These are phyloP conservation scores for Tribolium freemani DNA, from an alignment of 2,888 invertebrate genomes.

Conservation along the genomic window DNA sequence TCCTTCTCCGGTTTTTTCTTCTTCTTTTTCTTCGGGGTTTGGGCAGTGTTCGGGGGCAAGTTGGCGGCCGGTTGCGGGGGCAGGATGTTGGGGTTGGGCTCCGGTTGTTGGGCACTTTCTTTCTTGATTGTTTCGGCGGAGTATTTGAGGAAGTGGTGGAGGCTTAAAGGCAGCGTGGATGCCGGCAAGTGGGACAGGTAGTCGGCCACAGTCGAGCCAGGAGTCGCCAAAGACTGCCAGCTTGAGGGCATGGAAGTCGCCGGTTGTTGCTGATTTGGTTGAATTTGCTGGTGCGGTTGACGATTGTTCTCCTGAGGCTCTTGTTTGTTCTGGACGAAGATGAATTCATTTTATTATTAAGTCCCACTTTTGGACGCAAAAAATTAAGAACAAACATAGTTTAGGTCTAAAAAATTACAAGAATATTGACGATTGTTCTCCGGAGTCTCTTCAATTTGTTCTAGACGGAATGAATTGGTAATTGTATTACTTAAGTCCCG, in stretches of 20 bases:
- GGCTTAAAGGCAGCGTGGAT: conserved; percentile 80
- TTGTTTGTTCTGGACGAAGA: conserved; percentile 52
- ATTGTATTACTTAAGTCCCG: no score
- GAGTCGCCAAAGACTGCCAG: conserved; percentile 78
- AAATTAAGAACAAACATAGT: no score
- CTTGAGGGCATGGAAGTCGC: conserved; percentile 69
- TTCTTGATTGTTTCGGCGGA: conserved; percentile 84
- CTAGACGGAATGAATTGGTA: no score
- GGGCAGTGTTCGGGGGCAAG: conserved; percentile 58
- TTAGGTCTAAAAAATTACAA: no score
- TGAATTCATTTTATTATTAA: no score
- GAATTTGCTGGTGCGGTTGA: conserved; percentile 45
- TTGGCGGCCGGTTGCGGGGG: conserved; percentile 52
- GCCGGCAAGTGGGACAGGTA: conserved; percentile 85
- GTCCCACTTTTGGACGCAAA: no score
- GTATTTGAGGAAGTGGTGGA: conserved; percentile 88
- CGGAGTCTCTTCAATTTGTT: no score
- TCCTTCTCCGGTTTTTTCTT: conserved; percentile 84
- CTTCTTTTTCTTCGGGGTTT: conserved; percentile 80
- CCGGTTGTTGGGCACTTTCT: conserved; percentile 72
- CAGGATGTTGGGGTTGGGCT: conserved; percentile 60
- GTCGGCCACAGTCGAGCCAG: conserved; percentile 86
- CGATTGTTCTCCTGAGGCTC: conserved; percentile 55
- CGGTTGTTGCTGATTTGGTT: conserved; percentile 52
- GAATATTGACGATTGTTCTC: no score